These are phyloP conservation scores for Rhynchonycteris naso DNA, from an alignment of 2,797 vertebrate species.

Conservation along the genomic window DNA sequence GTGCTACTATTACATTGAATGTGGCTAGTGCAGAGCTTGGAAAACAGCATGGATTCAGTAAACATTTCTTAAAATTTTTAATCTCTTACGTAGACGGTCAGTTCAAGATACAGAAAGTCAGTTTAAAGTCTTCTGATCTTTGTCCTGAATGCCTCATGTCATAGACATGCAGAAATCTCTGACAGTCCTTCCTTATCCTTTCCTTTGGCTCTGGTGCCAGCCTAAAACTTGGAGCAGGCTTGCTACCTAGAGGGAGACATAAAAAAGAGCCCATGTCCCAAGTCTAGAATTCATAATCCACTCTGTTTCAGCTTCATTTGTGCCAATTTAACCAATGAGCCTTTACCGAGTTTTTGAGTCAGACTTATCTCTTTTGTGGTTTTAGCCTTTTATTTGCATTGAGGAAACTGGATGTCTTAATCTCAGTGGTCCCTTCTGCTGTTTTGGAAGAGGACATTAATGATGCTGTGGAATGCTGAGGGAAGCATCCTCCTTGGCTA, in stretches of 20 bases:
- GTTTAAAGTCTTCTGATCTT: constrained; percentile 36
- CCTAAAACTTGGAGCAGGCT: not conserved
- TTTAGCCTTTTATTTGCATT: not conserved
- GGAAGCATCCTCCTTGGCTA: not conserved
- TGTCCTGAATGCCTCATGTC: constrained; percentile 22
- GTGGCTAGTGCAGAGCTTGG: not conserved
- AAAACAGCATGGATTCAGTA: not conserved
- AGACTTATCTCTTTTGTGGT: not conserved
- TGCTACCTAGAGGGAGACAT: not conserved
- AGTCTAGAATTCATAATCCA: not conserved
- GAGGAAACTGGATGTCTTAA: not conserved
- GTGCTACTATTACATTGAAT: not conserved
- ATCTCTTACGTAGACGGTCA: not conserved
- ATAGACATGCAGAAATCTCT: not conserved
- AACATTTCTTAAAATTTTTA: not conserved
- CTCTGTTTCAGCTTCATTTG: not conserved
- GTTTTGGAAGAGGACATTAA: not conserved
- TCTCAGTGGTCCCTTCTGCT: not conserved
- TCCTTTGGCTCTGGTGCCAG: not conserved
- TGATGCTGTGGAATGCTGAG: not conserved
- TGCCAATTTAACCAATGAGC: not conserved
- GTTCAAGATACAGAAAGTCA: not conserved
- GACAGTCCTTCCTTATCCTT: not conserved
- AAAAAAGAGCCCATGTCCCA: not conserved
- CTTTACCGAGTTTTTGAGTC: constrained; percentile 22